Conservation (phyloP, 1,140 invertebrate species). For the Telenomus remus region DNA sequence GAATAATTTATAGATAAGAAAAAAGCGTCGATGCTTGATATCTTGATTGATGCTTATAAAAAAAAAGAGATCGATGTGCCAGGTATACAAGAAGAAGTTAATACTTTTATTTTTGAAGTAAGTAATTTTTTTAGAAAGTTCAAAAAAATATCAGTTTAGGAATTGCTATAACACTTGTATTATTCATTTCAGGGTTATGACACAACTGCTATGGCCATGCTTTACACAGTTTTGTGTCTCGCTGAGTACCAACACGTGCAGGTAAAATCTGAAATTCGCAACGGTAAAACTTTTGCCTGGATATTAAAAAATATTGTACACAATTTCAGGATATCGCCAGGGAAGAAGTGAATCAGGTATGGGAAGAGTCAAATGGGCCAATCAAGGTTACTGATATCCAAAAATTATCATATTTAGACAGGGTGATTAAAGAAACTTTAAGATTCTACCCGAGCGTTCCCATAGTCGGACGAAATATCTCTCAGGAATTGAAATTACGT, state of each 20-base stretch:
- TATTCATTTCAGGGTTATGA: constrained; percentile 43
- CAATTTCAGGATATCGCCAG: constrained; percentile 9
- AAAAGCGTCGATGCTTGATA: constrained; percentile 43
- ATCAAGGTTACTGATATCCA: constrained; percentile 40
- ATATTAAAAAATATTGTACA: no score
- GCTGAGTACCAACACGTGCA: constrained; percentile 39
- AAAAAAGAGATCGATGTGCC: constrained; percentile 41
- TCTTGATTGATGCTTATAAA: constrained; percentile 39
- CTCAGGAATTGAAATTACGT: constrained; percentile 78
- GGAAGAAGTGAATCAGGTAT: constrained; percentile 75
- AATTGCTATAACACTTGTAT: neutral
- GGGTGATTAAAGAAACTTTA: constrained; percentile 37
- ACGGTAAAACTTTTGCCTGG: no score
- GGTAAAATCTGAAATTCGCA: no score
- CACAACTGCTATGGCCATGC: constrained; percentile 34
- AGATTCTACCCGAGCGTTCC: constrained; percentile 80
- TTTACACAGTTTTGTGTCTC: constrained; percentile 29
- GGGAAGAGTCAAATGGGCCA: constrained; percentile 67
- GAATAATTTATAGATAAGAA: constrained; percentile 41
- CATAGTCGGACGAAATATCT: constrained; percentile 79
- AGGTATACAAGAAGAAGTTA: constrained; percentile 51
- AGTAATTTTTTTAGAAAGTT: no score
- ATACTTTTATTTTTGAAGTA: constrained; percentile 55
- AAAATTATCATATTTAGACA: constrained; percentile 34
- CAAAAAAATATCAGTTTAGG: no score